Base-by-base conservation (phyloP, 2,113 vertebrate species). In the Alexandromys fortis region DNA sequence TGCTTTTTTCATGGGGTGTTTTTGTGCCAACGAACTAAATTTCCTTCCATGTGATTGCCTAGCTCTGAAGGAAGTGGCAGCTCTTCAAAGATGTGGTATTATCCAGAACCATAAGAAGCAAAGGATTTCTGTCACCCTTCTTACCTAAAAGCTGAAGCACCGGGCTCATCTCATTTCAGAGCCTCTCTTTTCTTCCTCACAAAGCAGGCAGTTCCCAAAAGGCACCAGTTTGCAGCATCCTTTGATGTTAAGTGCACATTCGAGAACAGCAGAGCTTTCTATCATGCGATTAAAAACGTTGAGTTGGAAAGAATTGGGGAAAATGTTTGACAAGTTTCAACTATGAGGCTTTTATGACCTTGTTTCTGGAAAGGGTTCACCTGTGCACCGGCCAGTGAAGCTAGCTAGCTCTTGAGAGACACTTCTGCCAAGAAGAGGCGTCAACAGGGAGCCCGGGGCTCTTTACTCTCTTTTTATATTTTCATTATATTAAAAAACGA, bases 281-380 rank as follows among this genome's bases (percentile, higher is more conserved):
- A 52, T 83, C 87, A 6, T 33, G 33, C 67, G 77, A 79, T 78
- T 19, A 45, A 90, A 92, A 45, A 63, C 38, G 5, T 2, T 5
- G 49, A 79, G 47, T 67, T 81, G 95, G 4, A 61, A 67, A 13
- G 24, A 78, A 9, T 0, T 1, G 45, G 88, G 86, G 58, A 63
- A 92, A 49, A 78, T 45, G 24, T 70, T 87, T 73, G 17, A 45
- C 22, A 17, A 24, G 22, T 94, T 87, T 24, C 63, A 75, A 67
- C 12, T 35, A 45, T 86, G n/a, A 61, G 14, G 2, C 61, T 91
- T 63, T 96, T 79, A 11, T 47, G n/a, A 94, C 22, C 45, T 76
- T 73, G 89, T 82, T 97, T 97, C 94, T 95, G 33, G 77, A 86
- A 49, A 92, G 76, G 76, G 90, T 26, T 55, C 35, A 47, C 47